A percentile compares a stretch with the other conserved stretches of the same genome.
Conservation (phyloP, 2,888 invertebrate species). For the Poecilus cupreus region DNA sequence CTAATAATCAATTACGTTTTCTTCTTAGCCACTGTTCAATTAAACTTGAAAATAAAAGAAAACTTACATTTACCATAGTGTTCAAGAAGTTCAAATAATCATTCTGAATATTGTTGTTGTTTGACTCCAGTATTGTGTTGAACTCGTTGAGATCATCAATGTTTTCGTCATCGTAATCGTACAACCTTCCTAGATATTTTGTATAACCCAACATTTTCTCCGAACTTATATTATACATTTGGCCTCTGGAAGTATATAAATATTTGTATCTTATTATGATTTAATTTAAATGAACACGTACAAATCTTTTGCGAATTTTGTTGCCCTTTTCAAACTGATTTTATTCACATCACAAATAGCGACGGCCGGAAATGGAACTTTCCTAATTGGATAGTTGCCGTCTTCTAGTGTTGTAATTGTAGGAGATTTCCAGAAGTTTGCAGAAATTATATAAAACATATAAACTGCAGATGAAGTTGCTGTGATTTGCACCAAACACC, state of each 20-base stretch:
- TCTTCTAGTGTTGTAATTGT: constrained; percentile 26
- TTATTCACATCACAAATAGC: constrained; percentile 17
- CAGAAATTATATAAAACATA: constrained; percentile 23
- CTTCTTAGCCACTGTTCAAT: too few species aligned
- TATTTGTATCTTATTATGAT: too few species aligned
- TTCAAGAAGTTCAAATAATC: constrained; percentile 8
- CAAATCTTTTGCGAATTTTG: background rate
- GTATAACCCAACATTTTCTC: constrained; percentile 3
- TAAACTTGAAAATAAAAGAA: too few species aligned
- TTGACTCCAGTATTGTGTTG: background rate
- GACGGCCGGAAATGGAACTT: background rate
- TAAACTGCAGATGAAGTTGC: background rate
- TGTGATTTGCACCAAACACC: constrained; percentile 8
- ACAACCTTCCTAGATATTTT: constrained; percentile 12
- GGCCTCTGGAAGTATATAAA: too few species aligned
- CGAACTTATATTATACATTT: background rate
- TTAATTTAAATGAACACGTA: too few species aligned
- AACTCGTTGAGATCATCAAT: constrained; percentile 5
- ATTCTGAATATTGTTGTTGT: background rate
- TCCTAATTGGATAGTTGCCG: background rate
- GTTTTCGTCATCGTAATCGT: constrained; percentile 31
- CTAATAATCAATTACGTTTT: too few species aligned
- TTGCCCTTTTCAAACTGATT: background rate
- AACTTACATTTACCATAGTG: constrained; percentile 13
- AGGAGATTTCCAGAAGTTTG: constrained; percentile 4